Base-by-base conservation (phyloP, 2,888 invertebrate species). In the Campoletis raptor region DNA sequence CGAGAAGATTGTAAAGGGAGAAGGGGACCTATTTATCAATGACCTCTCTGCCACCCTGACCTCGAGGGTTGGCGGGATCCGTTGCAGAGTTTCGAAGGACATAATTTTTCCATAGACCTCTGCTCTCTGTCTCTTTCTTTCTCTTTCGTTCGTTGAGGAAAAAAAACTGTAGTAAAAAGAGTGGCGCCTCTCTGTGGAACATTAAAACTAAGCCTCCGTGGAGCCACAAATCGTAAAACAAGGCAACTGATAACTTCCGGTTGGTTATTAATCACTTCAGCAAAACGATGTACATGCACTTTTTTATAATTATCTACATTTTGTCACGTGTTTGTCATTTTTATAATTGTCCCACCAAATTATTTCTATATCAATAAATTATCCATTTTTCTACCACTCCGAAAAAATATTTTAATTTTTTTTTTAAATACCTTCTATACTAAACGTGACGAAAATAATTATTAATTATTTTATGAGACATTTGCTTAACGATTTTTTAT, bases 1-100 rank as follows among this genome's bases (percentile, higher is more conserved):
- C 76, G 83, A 48, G 88, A 90, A 90, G 89, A 88, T 89, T 88
- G 85, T 81, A 42, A 57, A 61, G 81, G 81, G 66, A 80, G 66
- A n/a, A 76, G 89, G 87, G 87, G 88, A 88, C 90, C 91, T 90
- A 91, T 91, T 92, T 92, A 92, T 92, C 92, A 92, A 91, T 90
- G 91, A 90, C 89, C 89, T 91, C 89, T 90, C 84, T 77, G 67
- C 72, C 82, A 81, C 83, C 84, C 84, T 77, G 77, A 81, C 73
- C 88, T 88, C 85, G 77, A 85, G 76, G 85, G 73, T 83, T 85
- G 87, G 82, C 82, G 54, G 81, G 64, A 78, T 66, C 72, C 72
- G 67, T 64, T 61, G 64, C 85, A 64, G 64, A 18, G 64, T 72
- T 70, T 40, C 74, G 74, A 84, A 74, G 69, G 69, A 76, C 83